Base-by-base conservation (phyloP, 2,797 vertebrate genomes). In the Hypotaenidia okinawae region DNA sequence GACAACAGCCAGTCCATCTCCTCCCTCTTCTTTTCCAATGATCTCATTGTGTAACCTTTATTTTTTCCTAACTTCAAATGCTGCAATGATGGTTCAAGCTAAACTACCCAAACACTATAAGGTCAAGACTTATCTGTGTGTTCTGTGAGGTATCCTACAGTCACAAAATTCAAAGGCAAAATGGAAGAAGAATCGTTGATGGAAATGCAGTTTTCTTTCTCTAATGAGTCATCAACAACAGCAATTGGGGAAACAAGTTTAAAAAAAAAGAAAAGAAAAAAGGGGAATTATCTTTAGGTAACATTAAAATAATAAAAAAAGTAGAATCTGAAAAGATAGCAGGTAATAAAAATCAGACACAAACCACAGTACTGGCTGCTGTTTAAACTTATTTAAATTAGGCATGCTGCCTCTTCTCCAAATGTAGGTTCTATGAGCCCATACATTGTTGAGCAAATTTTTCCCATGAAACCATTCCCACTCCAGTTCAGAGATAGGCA, bases 401-500 rank as follows among this genome's bases (percentile, higher is more conserved):
- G 69, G 33, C 43, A 75, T 30, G 41, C 55, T 81, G 70, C 55
- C 45, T 87, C 51, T 80, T 72, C 86, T 62, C 79, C 73, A 85
- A 47, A 2, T 2, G 2, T 7, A 77, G 45, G 24, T 22, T 83
- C 84, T 41, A 8, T 7, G 49, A 89, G 61, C 49, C 84, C 6
- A 5, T 43, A 58, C 68, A 77, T 32, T 88, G 76, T 78, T 95
- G 62, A 92, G 85, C 24, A 90, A 78, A 86, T 57, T 81, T 72
- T 96, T 93, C 94, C 89, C 91, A 85, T 93, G 76, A 81, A 96
- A 81, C 84, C 73, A 75, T 83, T 91, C 69, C 94, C 82, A 68
- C 30, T 73, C n/a, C 70, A 63, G 72, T 47, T 90, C 77, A 79
- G 86, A 76, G 86, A 93, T 5, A 79, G 95, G 84, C 62, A 85